Conservation (phyloP, 2,113 vertebrate species). For the Ailuropoda melanoleuca region DNA sequence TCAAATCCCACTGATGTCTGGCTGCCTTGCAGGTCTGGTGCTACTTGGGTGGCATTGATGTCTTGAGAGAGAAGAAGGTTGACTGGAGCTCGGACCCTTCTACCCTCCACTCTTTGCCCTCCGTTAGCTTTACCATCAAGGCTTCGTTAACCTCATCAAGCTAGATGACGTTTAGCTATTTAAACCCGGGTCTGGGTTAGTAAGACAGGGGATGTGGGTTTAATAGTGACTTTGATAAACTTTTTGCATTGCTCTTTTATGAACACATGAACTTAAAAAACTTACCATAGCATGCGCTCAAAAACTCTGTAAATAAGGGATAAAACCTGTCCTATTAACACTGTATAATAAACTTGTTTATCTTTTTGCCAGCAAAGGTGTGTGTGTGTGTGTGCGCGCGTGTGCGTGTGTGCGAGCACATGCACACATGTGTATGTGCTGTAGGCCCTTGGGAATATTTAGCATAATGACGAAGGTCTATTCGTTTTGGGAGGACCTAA, state of each 20-base stretch:
- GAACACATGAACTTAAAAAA: conserved; percentile 1
- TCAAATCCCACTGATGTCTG: conserved; percentile 57
- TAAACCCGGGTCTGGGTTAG: background rate
- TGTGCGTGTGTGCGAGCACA: no score
- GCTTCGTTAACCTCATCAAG: background rate
- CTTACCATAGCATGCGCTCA: background rate
- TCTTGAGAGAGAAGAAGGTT: background rate
- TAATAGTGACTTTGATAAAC: background rate
- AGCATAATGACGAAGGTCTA: background rate
- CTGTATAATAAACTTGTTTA: conserved; percentile 10
- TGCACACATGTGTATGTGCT: background rate
- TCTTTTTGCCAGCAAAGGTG: background rate
- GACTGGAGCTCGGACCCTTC: background rate
- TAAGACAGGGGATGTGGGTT: background rate
- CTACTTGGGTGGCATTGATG: conserved; percentile 44
- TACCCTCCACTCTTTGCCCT: background rate
- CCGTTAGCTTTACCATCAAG: background rate
- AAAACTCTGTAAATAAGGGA: conserved; percentile 27
- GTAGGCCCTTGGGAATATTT: background rate
- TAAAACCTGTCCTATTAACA: background rate
- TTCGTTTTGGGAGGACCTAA: conserved; percentile 24
- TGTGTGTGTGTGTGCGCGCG: background rate
- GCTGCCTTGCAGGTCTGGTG: conserved; percentile 18
- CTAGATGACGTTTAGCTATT: background rate
- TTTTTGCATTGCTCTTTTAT: background rate